Base-by-base conservation (phyloP, 2,113 vertebrate species). In the Bostrychus sinensis region DNA sequence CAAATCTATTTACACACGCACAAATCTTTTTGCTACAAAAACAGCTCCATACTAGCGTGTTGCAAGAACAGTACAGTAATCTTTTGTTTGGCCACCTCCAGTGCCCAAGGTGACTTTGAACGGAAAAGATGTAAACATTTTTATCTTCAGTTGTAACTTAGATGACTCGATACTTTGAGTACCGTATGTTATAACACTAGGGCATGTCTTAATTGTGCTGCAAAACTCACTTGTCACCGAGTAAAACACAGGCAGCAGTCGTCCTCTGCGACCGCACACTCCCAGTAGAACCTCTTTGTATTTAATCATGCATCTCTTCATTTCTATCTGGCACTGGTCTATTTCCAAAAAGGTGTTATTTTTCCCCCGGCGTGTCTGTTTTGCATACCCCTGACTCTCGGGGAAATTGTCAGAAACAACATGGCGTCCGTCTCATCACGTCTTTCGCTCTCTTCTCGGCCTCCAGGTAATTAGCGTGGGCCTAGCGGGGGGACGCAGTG, bases 391-490 rank as follows among this genome's bases (percentile, higher is more conserved):
- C 1, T 38, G 81, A 60, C 82, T 81, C 77, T 82, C 68, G 53
- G 56, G 69, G 70, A 60, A 86, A 85, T 78, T 81, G 74, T 70
- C 72, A 75, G 73, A 72, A 82, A 66, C 70, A 68, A 69, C 75
- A 62, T 7, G 10, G 34, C 3, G 17, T 39, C 37, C 57, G 58
- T 78, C 78, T 89, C 71, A 66, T 76, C 71, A 66, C 63, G 86
- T 85, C 62, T 68, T 61, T 53, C 61, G 19, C 19, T 14, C 63
- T 83, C 73, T 66, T 36, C 69, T 77, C 68, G 76, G 81, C 82
- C 89, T 81, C 64, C 62, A 81, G 89, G 83, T 89, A 90, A 90
- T 91, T 92, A 89, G 79, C 56, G 10, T 2, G 6, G 74, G 75
- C 66, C 61, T 81, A 37, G 74, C 41, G 70, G 79, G 70, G n/a